Evolutionary conservation across 1,140 invertebrate genomes (phyloP).

Genomic region (Bombus cullumanus): DNA sequence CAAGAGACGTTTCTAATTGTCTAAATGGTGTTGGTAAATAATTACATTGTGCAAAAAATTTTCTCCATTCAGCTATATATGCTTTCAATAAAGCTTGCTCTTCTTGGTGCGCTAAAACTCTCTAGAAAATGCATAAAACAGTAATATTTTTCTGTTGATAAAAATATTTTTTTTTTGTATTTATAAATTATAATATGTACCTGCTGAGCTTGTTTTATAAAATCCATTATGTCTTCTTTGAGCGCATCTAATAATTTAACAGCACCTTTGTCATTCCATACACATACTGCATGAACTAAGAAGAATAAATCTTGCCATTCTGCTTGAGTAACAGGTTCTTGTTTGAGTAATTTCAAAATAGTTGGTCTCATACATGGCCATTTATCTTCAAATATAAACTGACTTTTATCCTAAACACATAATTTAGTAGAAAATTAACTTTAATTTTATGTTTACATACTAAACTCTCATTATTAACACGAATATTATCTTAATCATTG

Average conservation of each 20-base stretch:
- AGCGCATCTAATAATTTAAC: conserved; percentile 93
- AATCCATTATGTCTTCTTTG: conserved; percentile 96
- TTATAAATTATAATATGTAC: conserved; percentile 77
- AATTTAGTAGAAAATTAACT: not conserved
- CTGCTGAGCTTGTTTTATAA: conserved; percentile 96
- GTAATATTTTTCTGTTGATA: not conserved
- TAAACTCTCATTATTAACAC: not conserved
- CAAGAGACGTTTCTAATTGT: conserved; percentile 93
- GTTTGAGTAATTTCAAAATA: conserved; percentile 95
- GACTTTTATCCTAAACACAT: conserved; percentile 75
- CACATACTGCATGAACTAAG: conserved; percentile 95
- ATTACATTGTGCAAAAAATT: conserved; percentile 98
- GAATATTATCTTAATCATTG: not conserved
- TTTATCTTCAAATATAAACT: conserved; percentile 95
- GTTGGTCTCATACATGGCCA: conserved; percentile 97
- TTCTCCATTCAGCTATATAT: conserved; percentile 98
- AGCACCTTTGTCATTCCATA: conserved; percentile 98
- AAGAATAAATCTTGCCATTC: conserved; percentile 99
- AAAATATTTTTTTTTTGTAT: not conserved
- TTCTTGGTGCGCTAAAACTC: conserved; percentile 94
- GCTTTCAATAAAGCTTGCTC: conserved; percentile 97
- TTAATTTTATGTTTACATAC: not conserved
- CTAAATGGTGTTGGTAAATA: conserved; percentile 98
- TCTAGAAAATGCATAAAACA: conserved; percentile 77
- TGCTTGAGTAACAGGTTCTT: conserved; percentile 94